phyloP scores from a whole-genome alignment of 2,797 vertebrate species.

The Halcyon leucocephala region DNA sequence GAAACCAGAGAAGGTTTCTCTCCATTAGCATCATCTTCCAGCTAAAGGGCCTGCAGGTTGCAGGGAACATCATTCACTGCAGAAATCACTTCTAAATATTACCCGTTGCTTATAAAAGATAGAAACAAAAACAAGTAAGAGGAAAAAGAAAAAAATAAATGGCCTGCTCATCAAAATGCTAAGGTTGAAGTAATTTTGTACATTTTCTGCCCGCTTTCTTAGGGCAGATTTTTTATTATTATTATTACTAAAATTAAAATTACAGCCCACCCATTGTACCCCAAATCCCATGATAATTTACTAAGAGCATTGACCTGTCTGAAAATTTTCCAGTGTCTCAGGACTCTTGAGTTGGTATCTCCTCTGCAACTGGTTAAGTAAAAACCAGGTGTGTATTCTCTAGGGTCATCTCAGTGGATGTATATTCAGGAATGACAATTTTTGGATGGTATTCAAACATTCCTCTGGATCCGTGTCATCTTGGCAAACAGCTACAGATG shows the following conservation, averaged over 20 bases:
- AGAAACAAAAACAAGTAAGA: neutral
- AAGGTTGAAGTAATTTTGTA: neutral
- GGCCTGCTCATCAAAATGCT: neutral
- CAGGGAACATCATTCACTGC: neutral
- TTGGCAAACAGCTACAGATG: conserved; percentile 46
- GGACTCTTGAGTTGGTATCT: neutral
- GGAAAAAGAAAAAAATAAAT: neutral
- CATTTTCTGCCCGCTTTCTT: neutral
- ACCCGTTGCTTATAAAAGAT: neutral
- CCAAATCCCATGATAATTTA: neutral
- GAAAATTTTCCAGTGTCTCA: neutral
- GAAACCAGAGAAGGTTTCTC: neutral
- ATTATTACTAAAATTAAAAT: neutral
- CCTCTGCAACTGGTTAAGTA: neutral
- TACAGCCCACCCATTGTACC: neutral
- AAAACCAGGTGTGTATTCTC: conserved; percentile 44
- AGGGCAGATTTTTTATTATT: neutral
- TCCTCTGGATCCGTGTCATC: conserved; percentile 48
- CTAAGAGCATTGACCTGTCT: neutral
- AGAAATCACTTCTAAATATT: neutral
- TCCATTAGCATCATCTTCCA: neutral
- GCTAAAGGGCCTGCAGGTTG: neutral
- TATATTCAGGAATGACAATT: conserved; percentile 19
- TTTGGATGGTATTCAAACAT: conserved; percentile 47
- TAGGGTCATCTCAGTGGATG: neutral